Evolutionary conservation across 1,140 invertebrate species (phyloP).

Genomic region (Aphis craccivora): DNA sequence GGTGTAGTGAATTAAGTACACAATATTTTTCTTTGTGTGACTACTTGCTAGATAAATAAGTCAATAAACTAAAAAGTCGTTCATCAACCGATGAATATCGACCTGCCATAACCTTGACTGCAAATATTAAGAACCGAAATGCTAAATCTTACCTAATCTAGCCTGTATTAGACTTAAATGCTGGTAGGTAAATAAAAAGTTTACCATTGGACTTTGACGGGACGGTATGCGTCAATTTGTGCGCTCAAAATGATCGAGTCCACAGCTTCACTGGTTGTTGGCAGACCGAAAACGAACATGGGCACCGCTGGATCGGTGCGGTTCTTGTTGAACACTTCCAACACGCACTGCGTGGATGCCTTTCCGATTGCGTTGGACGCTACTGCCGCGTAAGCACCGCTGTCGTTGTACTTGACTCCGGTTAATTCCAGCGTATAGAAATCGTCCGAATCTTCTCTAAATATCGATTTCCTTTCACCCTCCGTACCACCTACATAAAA

Average conservation of each 20-base stretch:
- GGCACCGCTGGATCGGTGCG: background rate
- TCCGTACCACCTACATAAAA: background rate
- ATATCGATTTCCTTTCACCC: background rate
- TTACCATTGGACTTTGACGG: slow-evolving; percentile 35
- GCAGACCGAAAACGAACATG: background rate
- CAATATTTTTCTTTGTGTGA: too few species aligned
- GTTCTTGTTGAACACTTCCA: slow-evolving; percentile 64
- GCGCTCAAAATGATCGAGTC: background rate
- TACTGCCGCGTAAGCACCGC: slow-evolving; percentile 85
- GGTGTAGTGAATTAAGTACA: too few species aligned
- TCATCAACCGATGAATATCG: too few species aligned
- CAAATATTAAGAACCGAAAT: background rate
- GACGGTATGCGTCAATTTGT: slow-evolving; percentile 1
- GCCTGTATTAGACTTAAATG: background rate
- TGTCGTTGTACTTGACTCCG: slow-evolving; percentile 73
- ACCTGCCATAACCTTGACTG: too few species aligned
- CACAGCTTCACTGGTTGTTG: background rate
- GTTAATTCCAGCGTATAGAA: slow-evolving; percentile 87
- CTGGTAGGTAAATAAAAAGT: too few species aligned
- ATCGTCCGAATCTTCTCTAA: slow-evolving; percentile 64
- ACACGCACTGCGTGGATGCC: slow-evolving; percentile 75
- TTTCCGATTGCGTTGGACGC: slow-evolving; percentile 87
- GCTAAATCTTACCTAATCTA: background rate
- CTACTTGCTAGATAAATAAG: too few species aligned
- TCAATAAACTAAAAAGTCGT: too few species aligned